A percentile compares a stretch with the other conserved stretches of the same genome.
Conservation (phyloP, 2,113 vertebrate species). For the Euleptes europaea region DNA sequence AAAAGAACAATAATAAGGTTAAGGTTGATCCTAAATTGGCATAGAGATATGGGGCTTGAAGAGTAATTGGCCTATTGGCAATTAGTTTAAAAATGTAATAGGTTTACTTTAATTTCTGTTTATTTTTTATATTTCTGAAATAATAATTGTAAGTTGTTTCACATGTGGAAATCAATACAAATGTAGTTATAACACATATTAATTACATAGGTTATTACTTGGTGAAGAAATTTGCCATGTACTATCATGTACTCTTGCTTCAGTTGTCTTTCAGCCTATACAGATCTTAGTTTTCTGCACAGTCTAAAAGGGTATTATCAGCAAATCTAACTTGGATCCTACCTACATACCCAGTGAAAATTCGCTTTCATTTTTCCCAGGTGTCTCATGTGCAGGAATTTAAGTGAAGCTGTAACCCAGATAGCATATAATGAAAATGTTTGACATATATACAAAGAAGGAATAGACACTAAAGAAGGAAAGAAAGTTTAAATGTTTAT, state of each 20-base stretch:
- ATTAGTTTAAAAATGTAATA: background rate
- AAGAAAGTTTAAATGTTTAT: slow-evolving; percentile 17
- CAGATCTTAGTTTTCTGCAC: accelerated
- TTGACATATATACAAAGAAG: background rate
- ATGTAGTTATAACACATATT: background rate
- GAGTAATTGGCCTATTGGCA: background rate
- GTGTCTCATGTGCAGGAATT: background rate
- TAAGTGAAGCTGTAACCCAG: background rate
- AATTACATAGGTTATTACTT: background rate
- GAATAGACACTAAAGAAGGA: background rate
- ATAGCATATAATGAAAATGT: background rate
- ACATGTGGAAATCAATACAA: background rate
- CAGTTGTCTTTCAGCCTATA: background rate
- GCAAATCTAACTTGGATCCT: background rate
- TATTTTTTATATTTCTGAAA: background rate
- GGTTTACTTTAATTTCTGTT: background rate
- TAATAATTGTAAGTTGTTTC: background rate
- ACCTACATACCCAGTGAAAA: background rate
- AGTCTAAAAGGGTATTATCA: background rate
- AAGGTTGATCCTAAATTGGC: background rate
- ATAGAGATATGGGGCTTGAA: background rate
- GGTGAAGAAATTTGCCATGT: background rate
- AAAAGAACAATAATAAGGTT: background rate
- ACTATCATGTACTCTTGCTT: accelerated
- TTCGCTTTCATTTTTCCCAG: background rate